Evolutionary conservation across 2,888 invertebrate genomes (phyloP), one percentile per base, ranked within the genome.

Genomic region (Didymodactylos carnosus): DNA sequence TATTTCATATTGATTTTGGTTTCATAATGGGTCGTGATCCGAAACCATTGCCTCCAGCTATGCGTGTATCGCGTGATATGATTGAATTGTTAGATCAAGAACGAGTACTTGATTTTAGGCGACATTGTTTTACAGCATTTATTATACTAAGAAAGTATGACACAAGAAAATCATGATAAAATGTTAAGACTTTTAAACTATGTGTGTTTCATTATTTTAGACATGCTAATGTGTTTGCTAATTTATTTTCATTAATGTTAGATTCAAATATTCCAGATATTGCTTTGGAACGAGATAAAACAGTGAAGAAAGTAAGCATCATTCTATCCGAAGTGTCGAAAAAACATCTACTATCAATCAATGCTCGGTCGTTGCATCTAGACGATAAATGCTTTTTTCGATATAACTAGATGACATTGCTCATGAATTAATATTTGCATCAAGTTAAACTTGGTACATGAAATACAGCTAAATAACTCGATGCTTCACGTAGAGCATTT

Each of bases 61-160:
- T 99, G 94, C 97, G 95, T 84, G 87, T 99, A 53, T 94, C 93
- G 83, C 91, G 91, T 83, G 97, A 98, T 86, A 98, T 99, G 97
- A 93, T 98, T 27, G 95, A 95, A 80, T 94, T 92, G 0, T 84
- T 86, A 84, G 85, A 84, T 27, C 84, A 84, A 6, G 78, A 79
- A 4, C 78, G 78, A 72, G 74, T 71, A 71, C 71, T 93, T 2
- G 92, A 92, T 83, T 99, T 98, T 84, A 86, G 90, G 75, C 93
- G 92, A 80, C 81, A 82, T 75, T 94, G 94, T 83, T 94, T 94
- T 80, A 95, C 95, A 0, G 92, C 97, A 0, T 98, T 94, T 85
- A 85, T 94, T 77, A 94, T 95, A 85, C 86, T 98, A 40, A 86
- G 97, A 77, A 88, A 91, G 89, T 89, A 75, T 70, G 51, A 43